Conservation (phyloP, 2,888 invertebrate genomes). For the Salticus scenicus region DNA sequence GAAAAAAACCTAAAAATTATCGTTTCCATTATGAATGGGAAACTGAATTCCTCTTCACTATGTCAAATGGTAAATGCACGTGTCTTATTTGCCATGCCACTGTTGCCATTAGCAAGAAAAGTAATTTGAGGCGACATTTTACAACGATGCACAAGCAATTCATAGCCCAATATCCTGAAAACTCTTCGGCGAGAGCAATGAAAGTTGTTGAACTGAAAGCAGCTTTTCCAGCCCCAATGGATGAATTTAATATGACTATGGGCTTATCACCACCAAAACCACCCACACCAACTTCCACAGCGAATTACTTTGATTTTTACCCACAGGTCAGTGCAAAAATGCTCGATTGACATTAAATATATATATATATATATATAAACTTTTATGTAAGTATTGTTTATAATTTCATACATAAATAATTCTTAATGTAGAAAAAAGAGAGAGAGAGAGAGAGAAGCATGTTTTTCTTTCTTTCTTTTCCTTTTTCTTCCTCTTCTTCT, state of each 20-base stretch:
- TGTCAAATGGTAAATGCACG: conserved; percentile 60
- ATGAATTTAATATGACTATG: conserved; percentile 23
- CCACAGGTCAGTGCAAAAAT: conserved; percentile 38
- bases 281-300: conserved; percentile 25
- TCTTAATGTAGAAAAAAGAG: no score
- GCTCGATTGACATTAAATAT: no score
- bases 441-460: no score
- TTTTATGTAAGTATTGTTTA: no score
- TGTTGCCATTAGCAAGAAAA: conserved; percentile 64
- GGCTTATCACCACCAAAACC: conserved; percentile 39
- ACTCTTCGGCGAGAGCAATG: conserved; percentile 52
- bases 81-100: conserved; percentile 68
- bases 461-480: no score
- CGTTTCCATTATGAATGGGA: conserved; percentile 69
- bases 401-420: no score
- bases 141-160: conserved; percentile 67
- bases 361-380: no score
- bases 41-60: conserved; percentile 65
- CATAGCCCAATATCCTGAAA: conserved; percentile 47
- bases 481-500: no score
- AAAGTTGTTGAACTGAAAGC: conserved; percentile 56
- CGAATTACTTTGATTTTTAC: conserved; percentile 55
- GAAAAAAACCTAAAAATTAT: conserved; percentile 64
- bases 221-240: conserved; percentile 32
- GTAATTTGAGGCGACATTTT: conserved; percentile 61